Conservation (phyloP, 2,113 vertebrate genomes). For the Ariopsis seemanni region DNA sequence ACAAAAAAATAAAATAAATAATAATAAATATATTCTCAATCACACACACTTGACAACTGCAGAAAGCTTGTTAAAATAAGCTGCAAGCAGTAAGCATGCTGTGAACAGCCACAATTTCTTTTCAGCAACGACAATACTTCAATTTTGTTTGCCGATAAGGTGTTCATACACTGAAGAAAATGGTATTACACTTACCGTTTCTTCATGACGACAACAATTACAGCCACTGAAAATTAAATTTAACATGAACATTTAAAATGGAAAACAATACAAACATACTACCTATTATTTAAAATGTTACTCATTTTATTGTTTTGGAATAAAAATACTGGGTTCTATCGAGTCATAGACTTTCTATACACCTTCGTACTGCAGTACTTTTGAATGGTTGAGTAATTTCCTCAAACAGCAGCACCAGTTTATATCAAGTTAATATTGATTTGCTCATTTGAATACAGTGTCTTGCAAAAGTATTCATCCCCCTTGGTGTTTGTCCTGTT, state of each 20-base stretch:
- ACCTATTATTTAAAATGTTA: neutral
- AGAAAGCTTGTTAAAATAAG: neutral
- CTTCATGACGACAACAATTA: neutral
- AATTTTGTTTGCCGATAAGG: neutral
- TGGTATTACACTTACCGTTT: constrained; percentile 22
- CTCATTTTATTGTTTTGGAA: neutral
- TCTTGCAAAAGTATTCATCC: no score
- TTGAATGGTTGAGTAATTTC: neutral
- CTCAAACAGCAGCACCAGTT: neutral
- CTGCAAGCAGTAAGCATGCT: neutral
- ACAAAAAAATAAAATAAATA: neutral
- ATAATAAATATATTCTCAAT: neutral
- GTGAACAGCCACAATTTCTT: neutral
- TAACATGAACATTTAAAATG: neutral
- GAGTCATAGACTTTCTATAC: neutral
- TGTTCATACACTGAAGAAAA: neutral
- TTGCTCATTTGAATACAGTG: no score
- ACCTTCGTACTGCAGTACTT: neutral
- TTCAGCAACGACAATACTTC: neutral
- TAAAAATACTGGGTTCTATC: neutral
- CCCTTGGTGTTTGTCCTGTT: no score
- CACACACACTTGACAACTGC: no score
- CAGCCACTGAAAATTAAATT: neutral
- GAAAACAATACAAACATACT: neutral
- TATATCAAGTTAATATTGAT: no score